Evolutionary conservation across 2,888 invertebrate species (phyloP), one percentile per base, ranked within the genome.

Genomic region (Coleophora deauratella): DNA sequence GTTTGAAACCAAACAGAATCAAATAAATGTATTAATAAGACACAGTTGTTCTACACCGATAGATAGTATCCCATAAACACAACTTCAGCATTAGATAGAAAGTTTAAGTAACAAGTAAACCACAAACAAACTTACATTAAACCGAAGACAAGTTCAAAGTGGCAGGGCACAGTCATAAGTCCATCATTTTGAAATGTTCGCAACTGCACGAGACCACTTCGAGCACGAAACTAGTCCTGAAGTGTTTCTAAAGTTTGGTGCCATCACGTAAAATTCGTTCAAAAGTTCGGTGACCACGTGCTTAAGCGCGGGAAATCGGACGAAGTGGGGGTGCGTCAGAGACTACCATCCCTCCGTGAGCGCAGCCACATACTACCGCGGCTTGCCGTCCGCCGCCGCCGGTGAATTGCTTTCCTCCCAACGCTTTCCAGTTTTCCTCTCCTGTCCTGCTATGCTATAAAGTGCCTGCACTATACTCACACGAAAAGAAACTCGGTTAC

Each of bases 361-460:
- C 51, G 59, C 64, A 52, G 71, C 71, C 68, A 65, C 64, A 62
- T 67, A 81, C 84, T 84, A 79, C 72, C 76, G 21, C 21, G 21
- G 21, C n/a, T n/a, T n/a, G n/a, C 21, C 21, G 6, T 6, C 3
- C 21, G 3, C 6, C 21, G 21, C 21, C 21, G 21, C 3, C 6
- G 21, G 6, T 21, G 3, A 6, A 3, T 21, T 6, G 21, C 21
- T 21, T 21, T 65, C 68, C 62, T 64, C 54, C 66, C 70, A 66
- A 66, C 73, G 71, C 70, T 77, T 73, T 60, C 63, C 59, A 72
- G 73, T 75, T 74, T 79, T 76, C 76, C 79, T 73, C 78, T 72
- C 73, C 72, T 72, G 61, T 73, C 71, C 74, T 73, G 74, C 77
- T 75, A 77, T 72, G 68, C 76, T 76, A 72, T 62, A 69, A 69